phyloP scores from a whole-genome alignment of 1,140 invertebrate species.

The Brevipalpus yothersi region DNA sequence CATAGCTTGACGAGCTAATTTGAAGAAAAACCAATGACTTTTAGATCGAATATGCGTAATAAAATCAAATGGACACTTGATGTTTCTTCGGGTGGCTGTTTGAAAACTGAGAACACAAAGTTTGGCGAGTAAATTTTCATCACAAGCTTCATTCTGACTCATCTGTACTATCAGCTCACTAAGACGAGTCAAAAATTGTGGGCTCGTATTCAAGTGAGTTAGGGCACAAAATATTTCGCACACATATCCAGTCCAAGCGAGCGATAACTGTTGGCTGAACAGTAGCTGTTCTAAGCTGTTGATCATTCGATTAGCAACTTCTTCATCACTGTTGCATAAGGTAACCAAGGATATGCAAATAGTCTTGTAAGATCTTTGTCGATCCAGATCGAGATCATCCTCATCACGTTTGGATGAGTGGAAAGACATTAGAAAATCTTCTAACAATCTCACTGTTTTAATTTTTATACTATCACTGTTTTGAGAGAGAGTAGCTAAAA shows the following conservation, averaged over 20 bases:
- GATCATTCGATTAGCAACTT: neutral
- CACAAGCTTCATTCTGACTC: neutral
- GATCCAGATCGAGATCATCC: neutral
- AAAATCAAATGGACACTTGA: neutral
- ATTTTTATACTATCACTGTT: neutral
- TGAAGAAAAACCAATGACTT: conserved; percentile 51
- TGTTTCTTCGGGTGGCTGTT: neutral
- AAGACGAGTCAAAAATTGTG: neutral
- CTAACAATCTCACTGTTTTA: neutral
- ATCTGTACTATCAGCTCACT: neutral
- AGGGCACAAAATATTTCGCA: neutral
- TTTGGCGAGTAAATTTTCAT: neutral
- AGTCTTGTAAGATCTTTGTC: neutral
- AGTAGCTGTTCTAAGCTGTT: neutral
- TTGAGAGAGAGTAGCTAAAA: neutral
- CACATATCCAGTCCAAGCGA: neutral
- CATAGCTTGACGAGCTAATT: conserved; percentile 56
- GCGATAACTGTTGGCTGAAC: neutral
- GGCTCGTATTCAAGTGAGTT: neutral
- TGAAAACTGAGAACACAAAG: neutral
- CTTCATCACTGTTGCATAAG: neutral
- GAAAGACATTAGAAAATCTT: neutral
- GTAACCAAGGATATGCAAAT: neutral
- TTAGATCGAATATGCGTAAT: conserved; percentile 17
- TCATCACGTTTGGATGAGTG: neutral